phyloP scores from a whole-genome alignment of 2,888 invertebrate genomes.

The Athripsodes cinereus region DNA sequence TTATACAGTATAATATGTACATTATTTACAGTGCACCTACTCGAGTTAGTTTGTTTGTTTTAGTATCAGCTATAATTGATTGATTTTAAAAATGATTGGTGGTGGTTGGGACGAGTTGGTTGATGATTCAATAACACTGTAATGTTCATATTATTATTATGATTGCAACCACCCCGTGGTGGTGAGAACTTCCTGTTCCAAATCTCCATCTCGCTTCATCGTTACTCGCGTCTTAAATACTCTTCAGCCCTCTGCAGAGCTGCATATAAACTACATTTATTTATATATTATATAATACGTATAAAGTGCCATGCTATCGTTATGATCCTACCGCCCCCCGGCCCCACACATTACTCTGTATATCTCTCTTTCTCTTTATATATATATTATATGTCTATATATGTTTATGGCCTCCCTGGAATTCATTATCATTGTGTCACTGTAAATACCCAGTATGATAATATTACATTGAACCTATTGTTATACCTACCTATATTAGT shows the following conservation, averaged over 20 bases:
- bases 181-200: constrained; percentile 52
- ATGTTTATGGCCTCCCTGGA: too few relatives aligned
- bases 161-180: neutral
- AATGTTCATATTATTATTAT: neutral
- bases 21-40: too few relatives aligned
- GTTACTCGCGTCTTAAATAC: constrained; percentile 8
- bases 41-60: too few relatives aligned
- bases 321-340: neutral
- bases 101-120: neutral
- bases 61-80: too few relatives aligned
- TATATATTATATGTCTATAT: neutral
- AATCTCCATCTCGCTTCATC: constrained; percentile 40
- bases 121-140: neutral
- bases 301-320: neutral
- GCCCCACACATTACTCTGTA: neutral
- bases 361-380: neutral
- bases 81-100: too few relatives aligned
- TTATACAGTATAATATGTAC: neutral
- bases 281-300: too few relatives aligned
- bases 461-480: too few relatives aligned
- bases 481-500: too few relatives aligned
- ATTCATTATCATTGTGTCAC: constrained; percentile 29
- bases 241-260: neutral
- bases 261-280: too few relatives aligned
- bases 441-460: too few relatives aligned